phyloP scores from a whole-genome alignment of 2,888 invertebrate species.

The Malachius bipustulatus region DNA sequence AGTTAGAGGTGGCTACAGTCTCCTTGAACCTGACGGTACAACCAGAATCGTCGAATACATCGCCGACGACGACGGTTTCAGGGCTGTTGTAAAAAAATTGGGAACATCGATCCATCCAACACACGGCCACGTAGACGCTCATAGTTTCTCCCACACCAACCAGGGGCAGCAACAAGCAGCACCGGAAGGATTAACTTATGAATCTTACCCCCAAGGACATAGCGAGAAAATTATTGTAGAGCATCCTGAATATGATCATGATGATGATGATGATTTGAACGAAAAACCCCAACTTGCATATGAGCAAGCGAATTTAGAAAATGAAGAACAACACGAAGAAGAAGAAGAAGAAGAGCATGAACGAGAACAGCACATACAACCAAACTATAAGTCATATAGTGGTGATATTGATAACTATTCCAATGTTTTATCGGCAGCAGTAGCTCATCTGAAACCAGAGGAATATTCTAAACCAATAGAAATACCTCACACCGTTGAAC shows the following conservation, averaged over 20 bases:
- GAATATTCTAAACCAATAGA: neutral
- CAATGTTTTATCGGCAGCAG: neutral
- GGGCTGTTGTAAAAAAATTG: conserved; percentile 31
- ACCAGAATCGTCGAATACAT: conserved; percentile 33
- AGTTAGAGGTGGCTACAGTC: conserved; percentile 31
- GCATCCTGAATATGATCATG: conserved; percentile 4
- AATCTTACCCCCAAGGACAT: neutral
- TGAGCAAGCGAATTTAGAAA: neutral
- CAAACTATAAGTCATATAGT: conserved; percentile 19
- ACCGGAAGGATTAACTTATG: neutral
- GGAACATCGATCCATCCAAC: conserved; percentile 22
- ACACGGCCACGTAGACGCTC: conserved; percentile 16
- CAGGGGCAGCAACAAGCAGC: neutral
- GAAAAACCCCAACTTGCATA: conserved; percentile 3
- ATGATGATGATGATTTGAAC: conserved; percentile 5
- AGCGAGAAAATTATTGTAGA: conserved; percentile 10
- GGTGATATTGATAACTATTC: conserved; percentile 20
- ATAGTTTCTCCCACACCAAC: conserved; percentile 13
- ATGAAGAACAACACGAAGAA: conserved; percentile 12
- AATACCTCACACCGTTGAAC: neutral
- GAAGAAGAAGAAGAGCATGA: conserved; percentile 11
- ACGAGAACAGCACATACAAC: conserved; percentile 12
- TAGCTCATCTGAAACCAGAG: neutral
- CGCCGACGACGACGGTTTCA: conserved; percentile 30
- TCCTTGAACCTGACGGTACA: conserved; percentile 32